Evolutionary conservation across 2,113 vertebrate species (phyloP), one percentile per base, ranked within the genome.

Genomic region (Athene cunicularia): DNA sequence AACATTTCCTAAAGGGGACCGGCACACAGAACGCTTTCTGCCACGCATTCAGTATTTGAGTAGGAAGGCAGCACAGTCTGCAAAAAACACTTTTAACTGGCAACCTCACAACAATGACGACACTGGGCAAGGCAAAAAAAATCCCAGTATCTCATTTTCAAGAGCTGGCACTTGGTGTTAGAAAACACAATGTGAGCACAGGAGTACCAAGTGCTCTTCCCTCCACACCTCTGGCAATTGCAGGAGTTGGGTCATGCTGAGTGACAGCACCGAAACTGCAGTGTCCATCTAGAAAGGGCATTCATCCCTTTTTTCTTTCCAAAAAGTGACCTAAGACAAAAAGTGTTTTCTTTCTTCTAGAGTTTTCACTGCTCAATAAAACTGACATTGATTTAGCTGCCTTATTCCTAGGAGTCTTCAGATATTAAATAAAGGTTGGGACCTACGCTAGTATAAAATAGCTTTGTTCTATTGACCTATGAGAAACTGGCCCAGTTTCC

Each of bases 141-240:
- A 52, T 58, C 43, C 71, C 49, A 39, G 28, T 12, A n/a, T 41
- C 49, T 62, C 43, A 32, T 39, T 75, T 70, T 35, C 76, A 86
- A 58, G 53, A 58, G 43, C 62, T 75, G 73, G 68, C 35, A 21
- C 56, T 64, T 2, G 1, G 75, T 16, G 45, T 35, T 21, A 53
- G 92, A 27, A 58, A 70, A 17, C 55, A 45, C 62, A 10, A 10
- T 0, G 67, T 60, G 53, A 68, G 62, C 23, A 37, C 55, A 52
- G 43, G n/a, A 91, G 76, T 2, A 13, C 13, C 5, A 5, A 55
- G 66, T 1, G 5, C 33, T 27, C 60, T 37, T 63, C 86, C 66
- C 37, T 56, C 62, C 55, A 9, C 1, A 1, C 64, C 18, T 60
- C 79, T 22, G n/a, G 35, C n/a, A 8, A 1, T 33, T 1, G 0